Percentiles rank a stretch among this genome's conserved stretches.
Evolutionary conservation across 2,113 vertebrate genomes (phyloP).

Genomic region (Nothocercus julius): DNA sequence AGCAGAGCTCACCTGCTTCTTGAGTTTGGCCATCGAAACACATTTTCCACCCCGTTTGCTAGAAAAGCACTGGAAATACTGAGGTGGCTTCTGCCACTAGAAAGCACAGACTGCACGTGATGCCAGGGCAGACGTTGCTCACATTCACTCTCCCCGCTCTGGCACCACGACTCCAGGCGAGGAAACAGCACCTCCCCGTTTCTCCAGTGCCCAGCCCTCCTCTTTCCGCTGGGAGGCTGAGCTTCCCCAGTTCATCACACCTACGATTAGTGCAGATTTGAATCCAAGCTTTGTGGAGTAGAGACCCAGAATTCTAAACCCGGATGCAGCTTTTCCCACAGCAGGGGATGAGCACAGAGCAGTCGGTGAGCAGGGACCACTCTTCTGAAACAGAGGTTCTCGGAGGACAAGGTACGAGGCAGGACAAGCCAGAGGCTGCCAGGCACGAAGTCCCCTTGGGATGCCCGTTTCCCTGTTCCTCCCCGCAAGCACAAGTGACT

Average conservation of each 20-base stretch:
- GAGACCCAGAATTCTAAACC: neutral
- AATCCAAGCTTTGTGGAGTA: neutral
- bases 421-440: neutral
- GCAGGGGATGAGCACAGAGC: neutral
- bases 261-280: accelerated
- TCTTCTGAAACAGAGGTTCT: neutral
- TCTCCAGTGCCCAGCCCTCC: neutral
- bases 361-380: neutral
- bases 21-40: neutral
- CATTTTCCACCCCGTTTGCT: neutral
- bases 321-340: neutral
- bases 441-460: neutral
- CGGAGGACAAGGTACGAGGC: neutral
- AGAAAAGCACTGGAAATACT: neutral
- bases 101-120: accelerated
- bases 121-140: neutral
- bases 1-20: neutral
- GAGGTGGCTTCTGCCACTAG: neutral
- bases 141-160: neutral
- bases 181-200: neutral
- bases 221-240: neutral
- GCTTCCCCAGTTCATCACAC: neutral
- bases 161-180: neutral
- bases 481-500: neutral
- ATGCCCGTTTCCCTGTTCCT: neutral